Evolutionary conservation across 2,888 invertebrate species (phyloP), one percentile per base, ranked within the genome.

Genomic region (Cheilosia soror): DNA sequence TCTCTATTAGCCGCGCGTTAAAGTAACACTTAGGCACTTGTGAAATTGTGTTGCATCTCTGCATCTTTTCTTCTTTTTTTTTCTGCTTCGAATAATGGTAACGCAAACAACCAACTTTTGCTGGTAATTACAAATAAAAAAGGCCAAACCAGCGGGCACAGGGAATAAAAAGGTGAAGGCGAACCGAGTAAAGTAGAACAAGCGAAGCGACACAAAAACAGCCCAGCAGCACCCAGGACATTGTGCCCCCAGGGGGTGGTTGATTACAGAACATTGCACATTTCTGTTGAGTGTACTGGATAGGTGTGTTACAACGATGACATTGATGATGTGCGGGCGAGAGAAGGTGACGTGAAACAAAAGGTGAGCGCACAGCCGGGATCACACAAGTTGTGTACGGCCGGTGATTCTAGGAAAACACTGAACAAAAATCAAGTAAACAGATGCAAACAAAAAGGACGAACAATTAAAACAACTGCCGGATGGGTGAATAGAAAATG

Each of bases 251-350:
- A 62, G 65, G 66, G 68, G 78, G 78, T 68, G 69, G 81, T 77
- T 82, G 77, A 77, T 82, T 77, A 65, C 65, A 53, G 71, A 82
- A 77, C 81, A 71, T 76, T 76, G 76, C 71, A 82, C 65, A 58
- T 20, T 60, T 25, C 51, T 65, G 66, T 60, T 71, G 37, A 37
- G 11, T 37, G 33, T 2, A 0, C 1, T 37, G 31, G 6, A 11
- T 37, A 11, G 9, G 37, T 37, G 9, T 37, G 69, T 62, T 51
- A 75, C 62, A 80, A 62, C 55, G 51, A 58, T 71, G 76, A 81
- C 81, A 81, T 71, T 77, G 81, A 57, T 42, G 66, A 57, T 42
- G 66, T 78, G 77, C 66, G 72, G 72, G 77, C 55, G 53, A 53
- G 15, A 55, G 31, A 72, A 82, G 77, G 71, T 82, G 81, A 73